Base-by-base conservation (phyloP, 2,797 vertebrate species). In the Microhierax caerulescens region DNA sequence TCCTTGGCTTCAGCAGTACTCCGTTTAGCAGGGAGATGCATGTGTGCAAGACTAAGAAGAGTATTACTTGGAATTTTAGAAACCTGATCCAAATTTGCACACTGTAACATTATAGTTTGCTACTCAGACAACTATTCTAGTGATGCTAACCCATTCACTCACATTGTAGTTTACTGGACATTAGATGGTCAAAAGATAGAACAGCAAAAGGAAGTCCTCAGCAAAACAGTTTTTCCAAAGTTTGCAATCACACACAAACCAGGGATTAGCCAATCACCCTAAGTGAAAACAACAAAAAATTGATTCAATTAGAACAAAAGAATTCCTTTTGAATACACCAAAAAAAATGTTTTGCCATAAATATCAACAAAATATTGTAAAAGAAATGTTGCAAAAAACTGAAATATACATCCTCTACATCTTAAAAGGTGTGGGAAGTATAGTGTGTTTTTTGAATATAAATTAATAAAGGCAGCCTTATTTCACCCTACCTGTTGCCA, bases 401-500 rank as follows among this genome's bases (percentile, higher is more conserved):
- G 57, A 64, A 90, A 86, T 68, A 23, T 27, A 92, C 2, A 2
- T 47, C 41, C 21, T 56, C 16, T 57, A 37, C 2, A 80, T 68
- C 59, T 93, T 73, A 80, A 48, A 83, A 73, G 22, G 13, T 53
- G 36, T 75, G 53, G 20, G 39, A 83, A 75, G 23, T 11, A 39
- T 1, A 54, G 7, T 2, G 2, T 43, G 28, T 21, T 88, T 87
- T 94, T 80, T 60, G 91, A 94, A 54, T 39, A 78, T 21, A 60
- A 90, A 56, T 23, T 83, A 78, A 67, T 13, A 93, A 19, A 45
- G 12, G 9, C 45, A 77, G 68, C 10, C 15, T 50, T 50, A 39
- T 15, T 76, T 86, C 34, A 63, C 30, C 98, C 96, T 97, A 99
- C 99, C 98, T 99, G 99, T 60, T 99, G 99, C 99, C 99, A 99